A percentile compares a stretch with the other conserved stretches of the same genome.
Evolutionary conservation across 2,888 invertebrate genomes (phyloP).

Genomic region (Plusia festucae): DNA sequence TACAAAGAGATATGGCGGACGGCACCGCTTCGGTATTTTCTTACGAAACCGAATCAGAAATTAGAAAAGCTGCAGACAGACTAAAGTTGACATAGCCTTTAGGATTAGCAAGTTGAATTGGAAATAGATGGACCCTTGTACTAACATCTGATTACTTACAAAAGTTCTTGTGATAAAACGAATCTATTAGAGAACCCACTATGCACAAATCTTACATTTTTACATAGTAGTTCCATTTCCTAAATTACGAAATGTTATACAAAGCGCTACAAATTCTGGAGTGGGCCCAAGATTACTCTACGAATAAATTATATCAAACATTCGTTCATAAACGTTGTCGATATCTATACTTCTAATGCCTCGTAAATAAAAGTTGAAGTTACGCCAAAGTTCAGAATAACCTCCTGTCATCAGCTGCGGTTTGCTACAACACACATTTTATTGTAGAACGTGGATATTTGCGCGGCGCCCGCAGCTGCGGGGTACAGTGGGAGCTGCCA

Average conservation of each 20-base stretch:
- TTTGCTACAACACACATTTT: slow-evolving; percentile 35
- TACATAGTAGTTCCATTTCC: neutral
- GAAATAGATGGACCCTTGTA: slow-evolving; percentile 1
- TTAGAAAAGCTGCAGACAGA: neutral
- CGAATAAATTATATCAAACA: neutral
- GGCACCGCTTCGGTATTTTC: neutral
- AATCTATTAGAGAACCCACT: neutral
- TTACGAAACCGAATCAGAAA: neutral
- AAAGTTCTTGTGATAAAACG: neutral
- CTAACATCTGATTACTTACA: neutral
- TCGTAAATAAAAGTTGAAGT: neutral
- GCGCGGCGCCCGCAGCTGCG: slow-evolving; percentile 55
- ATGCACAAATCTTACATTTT: neutral
- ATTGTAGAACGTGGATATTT: slow-evolving; percentile 38
- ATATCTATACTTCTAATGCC: neutral
- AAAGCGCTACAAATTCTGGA: neutral
- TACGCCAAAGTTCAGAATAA: neutral
- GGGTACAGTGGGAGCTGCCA: slow-evolving; percentile 72
- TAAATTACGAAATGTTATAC: neutral
- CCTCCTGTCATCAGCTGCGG: slow-evolving; percentile 2
- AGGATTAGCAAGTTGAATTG: slow-evolving; percentile 3
- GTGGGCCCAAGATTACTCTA: neutral
- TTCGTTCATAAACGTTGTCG: neutral
- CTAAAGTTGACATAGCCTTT: neutral
- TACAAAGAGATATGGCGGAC: neutral